Evolutionary conservation across 2,888 invertebrate species (phyloP).

Genomic region (Plagodis pulveraria): DNA sequence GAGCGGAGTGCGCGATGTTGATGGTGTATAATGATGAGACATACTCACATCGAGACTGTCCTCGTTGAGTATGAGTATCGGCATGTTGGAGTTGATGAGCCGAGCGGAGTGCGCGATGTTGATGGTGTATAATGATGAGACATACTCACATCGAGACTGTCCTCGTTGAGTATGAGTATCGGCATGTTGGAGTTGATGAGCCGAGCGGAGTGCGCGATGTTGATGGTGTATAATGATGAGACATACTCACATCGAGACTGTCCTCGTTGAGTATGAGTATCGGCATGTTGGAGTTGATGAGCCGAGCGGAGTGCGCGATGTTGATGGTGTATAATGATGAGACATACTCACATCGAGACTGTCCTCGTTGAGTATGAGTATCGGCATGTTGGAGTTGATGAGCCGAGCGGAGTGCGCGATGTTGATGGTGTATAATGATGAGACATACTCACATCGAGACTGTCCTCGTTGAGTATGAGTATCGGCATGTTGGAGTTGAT

Average conservation of each 20-base stretch:
- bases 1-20: constrained; percentile 98
- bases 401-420: constrained; percentile 98
- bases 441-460: constrained; percentile 91
- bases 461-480: constrained; percentile 94
- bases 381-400: constrained; percentile 93
- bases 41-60: constrained; percentile 94
- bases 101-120: constrained; percentile 98
- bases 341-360: constrained; percentile 92
- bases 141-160: constrained; percentile 93
- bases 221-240: too few species aligned
- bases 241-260: constrained; percentile 92
- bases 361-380: constrained; percentile 95
- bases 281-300: constrained; percentile 94
- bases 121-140: too few species aligned
- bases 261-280: constrained; percentile 95
- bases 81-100: constrained; percentile 93
- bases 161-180: constrained; percentile 94
- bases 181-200: constrained; percentile 94
- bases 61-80: constrained; percentile 95
- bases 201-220: constrained; percentile 98
- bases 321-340: too few species aligned
- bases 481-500: constrained; percentile 94
- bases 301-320: constrained; percentile 97
- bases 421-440: too few species aligned
- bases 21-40: too few species aligned